Percentiles rank a stretch among this genome's conserved stretches.
Evolutionary conservation across 2,113 vertebrate species (phyloP).

Genomic region (Leptobrachium ailaonicum): DNA sequence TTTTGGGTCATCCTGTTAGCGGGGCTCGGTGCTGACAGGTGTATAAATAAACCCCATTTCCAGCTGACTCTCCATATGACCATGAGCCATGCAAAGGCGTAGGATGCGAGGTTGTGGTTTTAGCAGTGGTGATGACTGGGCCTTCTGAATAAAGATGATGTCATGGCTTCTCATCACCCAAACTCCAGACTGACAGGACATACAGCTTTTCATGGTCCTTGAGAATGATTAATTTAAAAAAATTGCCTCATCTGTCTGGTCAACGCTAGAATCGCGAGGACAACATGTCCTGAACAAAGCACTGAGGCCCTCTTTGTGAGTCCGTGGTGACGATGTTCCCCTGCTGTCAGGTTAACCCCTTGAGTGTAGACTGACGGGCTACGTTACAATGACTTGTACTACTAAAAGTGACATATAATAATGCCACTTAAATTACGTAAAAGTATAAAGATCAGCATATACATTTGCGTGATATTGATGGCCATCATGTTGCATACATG

Average conservation of each 20-base stretch:
- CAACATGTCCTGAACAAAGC: neutral
- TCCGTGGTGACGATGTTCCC: too few species aligned
- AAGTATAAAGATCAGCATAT: too few species aligned
- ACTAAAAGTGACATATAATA: too few species aligned
- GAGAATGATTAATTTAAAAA: conserved; percentile 19
- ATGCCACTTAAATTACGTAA: too few species aligned
- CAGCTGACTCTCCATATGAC: neutral
- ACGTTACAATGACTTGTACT: too few species aligned
- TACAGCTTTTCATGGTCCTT: conserved; percentile 18
- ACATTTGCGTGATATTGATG: too few species aligned
- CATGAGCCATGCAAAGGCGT: neutral
- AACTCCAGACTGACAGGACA: conserved; percentile 8
- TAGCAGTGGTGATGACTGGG: neutral
- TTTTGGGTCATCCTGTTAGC: too few species aligned
- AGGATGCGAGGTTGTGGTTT: conserved; percentile 4
- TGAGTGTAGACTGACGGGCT: too few species aligned
- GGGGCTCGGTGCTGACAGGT: too few species aligned
- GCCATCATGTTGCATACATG: too few species aligned
- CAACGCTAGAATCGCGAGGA: conserved; percentile 18
- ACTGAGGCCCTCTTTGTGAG: conserved; percentile 10
- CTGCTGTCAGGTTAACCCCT: too few species aligned
- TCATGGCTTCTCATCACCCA: neutral
- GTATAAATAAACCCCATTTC: neutral
- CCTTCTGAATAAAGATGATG: neutral
- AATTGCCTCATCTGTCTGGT: conserved; percentile 33